These are phyloP conservation scores for Nebria brevicollis DNA, from an alignment of 2,888 invertebrate genomes.

Conservation along the genomic window DNA sequence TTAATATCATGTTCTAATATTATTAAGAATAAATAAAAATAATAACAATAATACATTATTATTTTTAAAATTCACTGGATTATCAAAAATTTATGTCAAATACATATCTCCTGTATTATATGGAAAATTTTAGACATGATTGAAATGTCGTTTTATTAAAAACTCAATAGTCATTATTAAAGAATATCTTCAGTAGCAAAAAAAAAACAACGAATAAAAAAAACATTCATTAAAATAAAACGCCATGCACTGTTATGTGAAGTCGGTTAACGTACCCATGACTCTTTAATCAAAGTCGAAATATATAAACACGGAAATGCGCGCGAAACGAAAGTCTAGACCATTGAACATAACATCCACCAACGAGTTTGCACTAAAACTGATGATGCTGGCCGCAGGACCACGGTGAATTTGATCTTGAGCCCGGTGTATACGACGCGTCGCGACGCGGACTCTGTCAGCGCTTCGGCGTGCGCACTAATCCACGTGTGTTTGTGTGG, in stretches of 20 bases:
- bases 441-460: slow-evolving; percentile 14
- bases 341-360: not conserved
- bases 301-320: slow-evolving; percentile 23
- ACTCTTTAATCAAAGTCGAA: slow-evolving; percentile 13
- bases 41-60: no score
- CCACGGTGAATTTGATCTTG: slow-evolving; percentile 11
- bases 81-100: no score
- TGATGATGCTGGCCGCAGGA: slow-evolving; percentile 19
- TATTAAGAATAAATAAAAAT: no score
- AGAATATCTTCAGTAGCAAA: no score
- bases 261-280: slow-evolving; percentile 28
- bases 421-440: not conserved
- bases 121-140: no score
- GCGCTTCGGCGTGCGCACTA: slow-evolving; percentile 8
- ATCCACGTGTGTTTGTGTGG: not conserved
- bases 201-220: no score
- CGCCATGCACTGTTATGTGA: slow-evolving; percentile 9
- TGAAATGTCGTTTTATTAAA: no score
- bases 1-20: no score
- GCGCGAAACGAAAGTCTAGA: slow-evolving; percentile 24
- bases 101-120: no score
- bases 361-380: not conserved
- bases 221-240: not conserved
- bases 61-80: no score
- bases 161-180: no score